Base-by-base conservation (phyloP, 2,113 vertebrate genomes). In the Acanthisitta chloris region DNA sequence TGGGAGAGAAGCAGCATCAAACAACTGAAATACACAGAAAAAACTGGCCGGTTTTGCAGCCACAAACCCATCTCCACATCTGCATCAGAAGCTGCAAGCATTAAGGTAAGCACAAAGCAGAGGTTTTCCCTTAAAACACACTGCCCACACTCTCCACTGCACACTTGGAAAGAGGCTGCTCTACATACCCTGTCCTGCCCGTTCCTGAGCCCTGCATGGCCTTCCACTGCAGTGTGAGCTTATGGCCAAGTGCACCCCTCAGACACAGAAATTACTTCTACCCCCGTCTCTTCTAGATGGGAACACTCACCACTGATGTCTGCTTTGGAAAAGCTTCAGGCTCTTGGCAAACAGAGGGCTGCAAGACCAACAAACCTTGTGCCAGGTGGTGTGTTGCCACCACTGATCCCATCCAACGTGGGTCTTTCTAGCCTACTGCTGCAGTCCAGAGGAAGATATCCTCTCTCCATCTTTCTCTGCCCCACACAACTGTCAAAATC, bases 201-300 rank as follows among this genome's bases (percentile, higher is more conserved):
- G n/a, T 24, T 11, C 55, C 29, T 4, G 4, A n/a, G 40, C 34
- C 26, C 51, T 3, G n/a, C 2, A 4, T 1, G 28, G 43, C 62
- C 36, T 67, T 48, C 28, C 25, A 36, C 23, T 21, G 9, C 38
- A 88, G 57, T 0, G 2, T 15, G 3, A 58, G 33, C n/a, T 34
- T 2, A 23, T 3, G 43, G 69, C 49, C 69, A 45, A 40, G 40
- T 0, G 5, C 64, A 74, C 14, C 54, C 46, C 29, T 24, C 1
- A 31, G n/a, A 45, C 55, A 33, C 42, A 69, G 40, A 66, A 45
- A n/a, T 48, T 34, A 59, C 15, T 51, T 51, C 67, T 58, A 25
- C 4, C 14, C 48, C 8, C 49, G 71, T 0, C 40, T 72, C 66
- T 46, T 54, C 59, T 26, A 31, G 21, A 36, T 8, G 9, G 49